phyloP scores from a whole-genome alignment of 2,113 vertebrate species.

The Dipodomys stephensi region DNA sequence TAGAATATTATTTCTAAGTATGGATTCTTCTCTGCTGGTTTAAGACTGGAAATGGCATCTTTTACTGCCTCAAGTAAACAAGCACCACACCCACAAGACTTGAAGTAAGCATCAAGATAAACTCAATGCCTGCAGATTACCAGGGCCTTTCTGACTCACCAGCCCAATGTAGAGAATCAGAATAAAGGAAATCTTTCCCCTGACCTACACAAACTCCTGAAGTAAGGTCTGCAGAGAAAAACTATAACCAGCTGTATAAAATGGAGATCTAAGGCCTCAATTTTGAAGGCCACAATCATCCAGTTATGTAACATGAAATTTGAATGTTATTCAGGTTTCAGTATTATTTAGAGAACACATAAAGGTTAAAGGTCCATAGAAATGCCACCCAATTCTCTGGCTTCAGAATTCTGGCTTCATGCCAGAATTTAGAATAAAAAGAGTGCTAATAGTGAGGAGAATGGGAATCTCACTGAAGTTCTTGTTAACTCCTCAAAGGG shows the following conservation, averaged over 20 bases:
- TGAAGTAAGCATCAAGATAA: not conserved
- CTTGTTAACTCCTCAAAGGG: not conserved
- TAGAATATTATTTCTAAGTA: not conserved
- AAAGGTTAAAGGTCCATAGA: constrained; percentile 13
- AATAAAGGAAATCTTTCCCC: constrained; percentile 11
- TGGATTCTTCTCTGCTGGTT: not conserved
- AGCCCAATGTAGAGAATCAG: not conserved
- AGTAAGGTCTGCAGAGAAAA: not conserved
- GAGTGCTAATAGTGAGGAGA: not conserved
- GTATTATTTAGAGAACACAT: not conserved
- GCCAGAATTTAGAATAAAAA: constrained; percentile 29
- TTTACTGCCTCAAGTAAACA: not conserved
- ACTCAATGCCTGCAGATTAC: not conserved
- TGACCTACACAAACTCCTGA: not conserved
- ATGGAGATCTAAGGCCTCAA: not conserved
- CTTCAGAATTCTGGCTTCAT: not conserved
- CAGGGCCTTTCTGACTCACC: not conserved
- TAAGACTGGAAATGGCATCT: not conserved
- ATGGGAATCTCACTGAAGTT: not conserved
- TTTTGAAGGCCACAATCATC: not conserved
- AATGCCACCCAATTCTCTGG: not conserved
- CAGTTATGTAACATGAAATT: not conserved
- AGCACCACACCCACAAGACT: not conserved
- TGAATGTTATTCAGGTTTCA: not conserved
- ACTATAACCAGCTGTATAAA: not conserved